A percentile compares a stretch with the other conserved stretches of the same genome.
Evolutionary conservation across 2,888 invertebrate genomes (phyloP).

Genomic region (Operophtera brumata): DNA sequence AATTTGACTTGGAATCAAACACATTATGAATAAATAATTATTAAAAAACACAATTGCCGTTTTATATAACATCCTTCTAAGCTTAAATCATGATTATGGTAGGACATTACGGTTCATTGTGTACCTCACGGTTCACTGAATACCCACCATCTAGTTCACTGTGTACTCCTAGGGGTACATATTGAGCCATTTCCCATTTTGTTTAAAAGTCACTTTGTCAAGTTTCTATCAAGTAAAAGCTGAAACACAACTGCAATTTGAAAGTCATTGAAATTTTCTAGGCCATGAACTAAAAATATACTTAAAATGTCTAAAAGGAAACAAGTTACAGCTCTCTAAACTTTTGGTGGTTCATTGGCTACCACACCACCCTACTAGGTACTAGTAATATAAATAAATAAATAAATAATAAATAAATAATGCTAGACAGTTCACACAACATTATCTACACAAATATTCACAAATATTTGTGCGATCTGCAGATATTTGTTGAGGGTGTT

Average conservation of each 20-base stretch:
- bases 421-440: too few species aligned
- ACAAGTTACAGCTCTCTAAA: conserved; percentile 1
- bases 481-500: too few species aligned
- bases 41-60: too few species aligned
- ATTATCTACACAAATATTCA: too few species aligned
- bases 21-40: too few species aligned
- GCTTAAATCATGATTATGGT: neutral
- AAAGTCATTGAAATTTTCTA: conserved; percentile 1
- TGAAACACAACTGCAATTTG: neutral
- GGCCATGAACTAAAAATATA: neutral
- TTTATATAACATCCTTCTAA: neutral
- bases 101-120: neutral
- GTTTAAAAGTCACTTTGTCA: neutral
- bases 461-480: too few species aligned
- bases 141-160: neutral
- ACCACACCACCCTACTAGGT: neutral
- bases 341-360: conserved; percentile 4
- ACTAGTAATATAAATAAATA: too few species aligned
- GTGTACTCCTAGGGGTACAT: conserved; percentile 3
- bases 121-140: conserved; percentile 6
- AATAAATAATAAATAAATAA: too few species aligned
- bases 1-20: too few species aligned
- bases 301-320: neutral
- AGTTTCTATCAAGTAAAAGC: neutral
- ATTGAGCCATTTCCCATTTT: neutral